Percentiles rank a stretch among this genome's conserved stretches.
Conservation (phyloP, 2,888 invertebrate genomes). For the Diadegma fenestrale region DNA sequence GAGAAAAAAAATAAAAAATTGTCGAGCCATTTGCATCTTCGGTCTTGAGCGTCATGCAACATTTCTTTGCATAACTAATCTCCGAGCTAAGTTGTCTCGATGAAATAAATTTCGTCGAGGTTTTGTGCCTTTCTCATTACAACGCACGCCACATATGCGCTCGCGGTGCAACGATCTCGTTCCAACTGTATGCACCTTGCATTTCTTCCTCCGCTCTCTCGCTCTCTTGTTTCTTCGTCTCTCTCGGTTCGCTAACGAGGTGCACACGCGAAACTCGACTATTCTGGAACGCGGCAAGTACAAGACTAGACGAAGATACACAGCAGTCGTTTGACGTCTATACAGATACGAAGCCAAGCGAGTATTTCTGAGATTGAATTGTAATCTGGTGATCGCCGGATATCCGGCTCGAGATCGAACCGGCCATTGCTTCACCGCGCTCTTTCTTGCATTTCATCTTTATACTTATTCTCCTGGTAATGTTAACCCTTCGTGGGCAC, state of each 20-base stretch:
- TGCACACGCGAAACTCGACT: conserved; percentile 68
- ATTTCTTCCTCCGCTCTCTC: conserved; percentile 11
- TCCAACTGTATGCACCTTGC: conserved; percentile 46
- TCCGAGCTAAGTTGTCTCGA: conserved; percentile 38
- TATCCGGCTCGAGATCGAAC: conserved; percentile 71
- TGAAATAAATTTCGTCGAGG: conserved; percentile 69
- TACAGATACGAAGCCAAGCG: background rate
- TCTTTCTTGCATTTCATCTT: conserved; percentile 23
- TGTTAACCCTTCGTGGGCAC: too few relatives aligned
- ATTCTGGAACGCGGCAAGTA: conserved; percentile 63
- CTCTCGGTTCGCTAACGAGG: conserved; percentile 65
- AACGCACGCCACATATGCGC: conserved; percentile 59
- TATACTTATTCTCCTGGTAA: too few relatives aligned
- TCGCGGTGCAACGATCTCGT: conserved; percentile 37
- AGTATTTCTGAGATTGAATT: conserved; percentile 58
- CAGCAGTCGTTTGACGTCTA: background rate
- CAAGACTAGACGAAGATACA: conserved; percentile 16
- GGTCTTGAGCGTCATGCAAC: conserved; percentile 9
- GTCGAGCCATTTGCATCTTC: conserved; percentile 16
- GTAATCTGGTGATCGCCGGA: conserved; percentile 69
- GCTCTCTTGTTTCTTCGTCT: background rate
- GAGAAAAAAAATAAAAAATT: background rate
- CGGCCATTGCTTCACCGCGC: conserved; percentile 60
- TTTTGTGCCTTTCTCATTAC: conserved; percentile 73
- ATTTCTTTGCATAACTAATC: conserved; percentile 43